Conservation (phyloP, 2,113 vertebrate species). For the Saccopteryx leptura region DNA sequence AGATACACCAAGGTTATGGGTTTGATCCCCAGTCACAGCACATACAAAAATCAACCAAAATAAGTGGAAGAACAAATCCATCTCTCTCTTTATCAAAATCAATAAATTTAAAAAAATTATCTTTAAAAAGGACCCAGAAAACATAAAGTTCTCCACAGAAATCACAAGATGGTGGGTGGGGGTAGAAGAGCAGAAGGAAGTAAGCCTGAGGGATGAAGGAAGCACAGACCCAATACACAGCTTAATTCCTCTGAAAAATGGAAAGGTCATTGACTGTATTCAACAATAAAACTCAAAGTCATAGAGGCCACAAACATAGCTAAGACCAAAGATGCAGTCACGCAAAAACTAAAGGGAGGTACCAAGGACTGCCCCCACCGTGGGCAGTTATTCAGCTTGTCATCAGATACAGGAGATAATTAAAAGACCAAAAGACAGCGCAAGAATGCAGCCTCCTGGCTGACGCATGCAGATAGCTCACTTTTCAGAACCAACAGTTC, state of each 20-base stretch:
- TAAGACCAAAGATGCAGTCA: background rate
- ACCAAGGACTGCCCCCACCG: background rate
- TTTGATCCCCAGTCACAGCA: too few relatives aligned
- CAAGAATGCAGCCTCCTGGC: background rate
- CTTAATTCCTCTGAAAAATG: background rate
- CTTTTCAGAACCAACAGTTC: accelerated
- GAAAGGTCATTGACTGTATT: background rate
- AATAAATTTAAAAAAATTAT: too few relatives aligned
- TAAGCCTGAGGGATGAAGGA: background rate
- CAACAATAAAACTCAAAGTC: background rate
- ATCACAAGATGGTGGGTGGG: background rate
- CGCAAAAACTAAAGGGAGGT: background rate
- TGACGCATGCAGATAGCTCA: background rate
- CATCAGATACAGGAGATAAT: background rate
- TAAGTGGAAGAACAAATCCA: too few relatives aligned
- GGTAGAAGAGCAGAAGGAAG: background rate
- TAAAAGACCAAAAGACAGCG: background rate
- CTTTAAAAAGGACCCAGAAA: conserved; percentile 45
- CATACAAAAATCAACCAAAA: too few relatives aligned
- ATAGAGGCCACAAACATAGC: background rate
- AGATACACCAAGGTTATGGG: too few relatives aligned
- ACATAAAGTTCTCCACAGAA: background rate
- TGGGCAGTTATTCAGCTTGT: background rate
- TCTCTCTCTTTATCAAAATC: too few relatives aligned
- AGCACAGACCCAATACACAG: background rate